Conservation (phyloP, 2,888 invertebrate genomes). For the Agrotis exclamationis region DNA sequence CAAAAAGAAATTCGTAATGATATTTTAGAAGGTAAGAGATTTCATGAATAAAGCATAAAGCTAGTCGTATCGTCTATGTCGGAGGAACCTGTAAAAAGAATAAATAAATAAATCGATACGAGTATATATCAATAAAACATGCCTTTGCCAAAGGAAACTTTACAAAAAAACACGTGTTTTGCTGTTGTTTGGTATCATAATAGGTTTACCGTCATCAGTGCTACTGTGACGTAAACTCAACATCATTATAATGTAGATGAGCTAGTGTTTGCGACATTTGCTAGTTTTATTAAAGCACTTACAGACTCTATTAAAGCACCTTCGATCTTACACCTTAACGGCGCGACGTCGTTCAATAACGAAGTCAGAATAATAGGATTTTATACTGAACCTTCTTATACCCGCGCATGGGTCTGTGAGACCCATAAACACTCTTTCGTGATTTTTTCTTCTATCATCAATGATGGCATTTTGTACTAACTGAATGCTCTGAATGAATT, state of each 20-base stretch:
- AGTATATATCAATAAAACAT: slow-evolving; percentile 40
- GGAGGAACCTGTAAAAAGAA: slow-evolving; percentile 22
- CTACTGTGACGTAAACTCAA: slow-evolving; percentile 39
- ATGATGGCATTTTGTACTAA: too few relatives aligned
- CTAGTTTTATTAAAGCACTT: slow-evolving; percentile 41
- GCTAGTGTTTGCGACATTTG: slow-evolving; percentile 19
- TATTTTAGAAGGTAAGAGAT: slow-evolving; percentile 16
- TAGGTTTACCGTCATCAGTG: slow-evolving; percentile 27
- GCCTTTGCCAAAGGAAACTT: not conserved
- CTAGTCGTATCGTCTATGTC: too few relatives aligned
- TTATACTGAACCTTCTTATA: not conserved
- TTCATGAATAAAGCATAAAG: slow-evolving; percentile 50
- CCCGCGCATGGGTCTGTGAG: too few relatives aligned
- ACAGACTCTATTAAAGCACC: slow-evolving; percentile 32
- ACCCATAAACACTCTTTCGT: too few relatives aligned
- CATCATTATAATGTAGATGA: slow-evolving; percentile 29
- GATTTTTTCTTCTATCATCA: too few relatives aligned
- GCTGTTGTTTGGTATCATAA: slow-evolving; percentile 17
- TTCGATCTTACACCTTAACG: slow-evolving; percentile 31
- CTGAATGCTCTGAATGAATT: too few relatives aligned
- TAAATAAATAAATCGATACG: slow-evolving; percentile 24
- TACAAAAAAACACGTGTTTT: slow-evolving; percentile 6
- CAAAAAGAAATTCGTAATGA: not conserved
- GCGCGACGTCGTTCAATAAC: slow-evolving; percentile 23
- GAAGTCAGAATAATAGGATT: not conserved